Evolutionary conservation across 92 coral and sea anemone species (phyloP), one percentile per base, ranked within the genome.

Genomic region (Diadumene lineata): DNA sequence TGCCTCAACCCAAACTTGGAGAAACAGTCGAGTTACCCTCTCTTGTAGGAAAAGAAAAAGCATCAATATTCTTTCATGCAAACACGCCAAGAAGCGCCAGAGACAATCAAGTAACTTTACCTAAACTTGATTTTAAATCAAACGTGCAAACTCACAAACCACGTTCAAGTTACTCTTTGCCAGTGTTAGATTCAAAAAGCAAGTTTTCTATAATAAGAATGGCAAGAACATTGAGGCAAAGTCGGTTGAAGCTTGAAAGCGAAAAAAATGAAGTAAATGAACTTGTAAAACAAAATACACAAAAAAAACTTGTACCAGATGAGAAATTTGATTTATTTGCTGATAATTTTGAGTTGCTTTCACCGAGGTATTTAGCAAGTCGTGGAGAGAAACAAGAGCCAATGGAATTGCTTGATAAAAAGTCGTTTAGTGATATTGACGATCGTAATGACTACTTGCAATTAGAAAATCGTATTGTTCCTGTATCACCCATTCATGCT

Each of bases 321-420:
- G 64, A 60, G 44, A 79, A 56, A 63, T 60, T 86, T 28, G 94
- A 89, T 0, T 56, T 89, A 25, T 89, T 89, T 79, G 91, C 86
- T 0, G 80, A 86, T 50, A 86, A 89, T 28, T 68, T 34, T 55
- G 81, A 84, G 1, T 61, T 79, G 29, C 60, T 67, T 55, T 64
- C 62, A 43, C 67, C 72, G 15, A 62, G 70, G 43, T 76, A 76
- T 55, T 76, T 63, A 60, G 60, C 74, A 34, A 43, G 68, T 62
- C 68, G n/a, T 1, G 68, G 68, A 1, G 6, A 1, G 1, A 30
- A 28, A 1, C 34, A 62, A 19, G 25, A 28, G n/a, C 69, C 63
- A 1, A 53, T 89, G 69, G 72, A 78, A 27, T 61, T 82, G 32
- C 78, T 89, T 7, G 88, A 76, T 48, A 82, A 60, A 48, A 66